These are phyloP conservation scores for Tricholauxania praeusta DNA, from an alignment of 2,888 invertebrate genomes.

Conservation along the genomic window DNA sequence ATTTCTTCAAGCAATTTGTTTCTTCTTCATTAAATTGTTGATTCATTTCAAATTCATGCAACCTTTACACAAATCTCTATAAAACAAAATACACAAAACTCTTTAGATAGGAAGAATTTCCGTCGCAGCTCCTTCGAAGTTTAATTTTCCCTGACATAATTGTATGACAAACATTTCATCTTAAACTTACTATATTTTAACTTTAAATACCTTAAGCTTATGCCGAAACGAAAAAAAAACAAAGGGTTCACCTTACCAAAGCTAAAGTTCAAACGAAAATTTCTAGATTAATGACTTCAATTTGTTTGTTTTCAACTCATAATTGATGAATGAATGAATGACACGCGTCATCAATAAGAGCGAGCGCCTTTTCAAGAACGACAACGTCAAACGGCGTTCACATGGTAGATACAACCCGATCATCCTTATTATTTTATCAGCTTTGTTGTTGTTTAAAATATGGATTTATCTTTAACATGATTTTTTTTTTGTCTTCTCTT, in stretches of 20 bases:
- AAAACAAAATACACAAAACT: no score
- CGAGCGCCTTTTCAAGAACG: slow-evolving; percentile 43
- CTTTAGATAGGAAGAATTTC: no score
- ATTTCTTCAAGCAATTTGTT: no score
- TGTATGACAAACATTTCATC: neutral
- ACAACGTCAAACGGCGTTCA: neutral
- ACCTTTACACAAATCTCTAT: no score
- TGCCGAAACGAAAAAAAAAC: no score
- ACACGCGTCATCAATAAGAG: slow-evolving; percentile 60
- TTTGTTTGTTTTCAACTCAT: slow-evolving; percentile 41
- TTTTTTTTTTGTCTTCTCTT: slow-evolving; percentile 23
- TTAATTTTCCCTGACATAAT: no score
- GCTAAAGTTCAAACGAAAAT: slow-evolving; percentile 6
- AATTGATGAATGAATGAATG: slow-evolving; percentile 50
- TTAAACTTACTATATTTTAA: no score
- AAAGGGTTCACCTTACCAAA: no score
- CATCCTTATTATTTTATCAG: slow-evolving; percentile 7
- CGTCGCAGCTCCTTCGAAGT: no score
- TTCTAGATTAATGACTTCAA: slow-evolving; percentile 44
- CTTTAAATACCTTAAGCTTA: neutral
- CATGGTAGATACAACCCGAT: neutral
- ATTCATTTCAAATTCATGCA: no score
- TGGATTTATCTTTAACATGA: slow-evolving; percentile 36
- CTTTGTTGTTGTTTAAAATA: slow-evolving; percentile 12
- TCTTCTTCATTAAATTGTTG: no score